Conservation (phyloP, 2,888 invertebrate species). For the Brenthis hecate region DNA sequence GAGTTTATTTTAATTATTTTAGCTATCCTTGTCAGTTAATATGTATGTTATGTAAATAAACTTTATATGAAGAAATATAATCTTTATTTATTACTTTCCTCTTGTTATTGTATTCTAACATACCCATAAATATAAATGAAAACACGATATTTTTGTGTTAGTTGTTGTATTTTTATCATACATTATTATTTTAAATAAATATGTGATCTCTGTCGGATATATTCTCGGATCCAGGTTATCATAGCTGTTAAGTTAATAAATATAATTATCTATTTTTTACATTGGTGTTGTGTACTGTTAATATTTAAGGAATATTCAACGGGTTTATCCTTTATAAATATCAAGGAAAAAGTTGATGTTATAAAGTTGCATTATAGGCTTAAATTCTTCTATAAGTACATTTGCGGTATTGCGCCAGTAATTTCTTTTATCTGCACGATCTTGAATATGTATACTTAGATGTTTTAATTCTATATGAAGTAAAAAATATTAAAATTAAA, state of each 20-base stretch:
- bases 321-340: conserved; percentile 59
- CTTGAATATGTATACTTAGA: conserved; percentile 64
- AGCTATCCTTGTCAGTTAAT: conserved; percentile 69
- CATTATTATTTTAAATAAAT: too few species aligned
- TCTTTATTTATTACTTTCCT: conserved; percentile 36
- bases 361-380: conserved; percentile 57
- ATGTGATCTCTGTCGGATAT: too few species aligned
- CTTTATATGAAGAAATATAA: conserved; percentile 60
- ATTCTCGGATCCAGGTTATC: too few species aligned
- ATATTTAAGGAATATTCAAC: background rate
- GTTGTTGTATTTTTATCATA: too few species aligned
- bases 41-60: conserved; percentile 79
- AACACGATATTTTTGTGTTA: too few species aligned
- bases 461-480: conserved; percentile 59
- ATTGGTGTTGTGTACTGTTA: too few species aligned
- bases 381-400: conserved; percentile 53
- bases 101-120: conserved; percentile 17
- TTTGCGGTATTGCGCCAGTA: conserved; percentile 56
- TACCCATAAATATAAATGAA: too few species aligned
- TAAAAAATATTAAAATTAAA: background rate
- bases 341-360: conserved; percentile 56
- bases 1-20: conserved; percentile 64
- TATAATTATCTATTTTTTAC: too few species aligned
- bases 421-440: conserved; percentile 49
- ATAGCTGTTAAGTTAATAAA: too few species aligned